Percentiles rank a stretch among this genome's conserved stretches.
Evolutionary conservation across 2,113 vertebrate genomes (phyloP).

Genomic region (Cynopterus brachyotis): DNA sequence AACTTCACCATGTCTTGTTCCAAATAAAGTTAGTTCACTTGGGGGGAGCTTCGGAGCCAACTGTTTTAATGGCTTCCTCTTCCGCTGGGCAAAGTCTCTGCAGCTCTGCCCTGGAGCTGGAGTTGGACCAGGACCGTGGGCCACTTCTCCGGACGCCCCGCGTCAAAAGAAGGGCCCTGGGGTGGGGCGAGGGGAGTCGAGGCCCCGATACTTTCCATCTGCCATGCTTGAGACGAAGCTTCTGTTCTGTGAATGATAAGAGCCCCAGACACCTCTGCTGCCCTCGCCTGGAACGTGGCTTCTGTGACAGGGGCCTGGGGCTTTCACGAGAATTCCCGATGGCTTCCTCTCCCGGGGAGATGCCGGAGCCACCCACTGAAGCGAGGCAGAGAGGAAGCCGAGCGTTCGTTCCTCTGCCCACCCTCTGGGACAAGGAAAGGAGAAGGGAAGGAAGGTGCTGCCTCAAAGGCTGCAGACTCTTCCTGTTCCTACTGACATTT

Average conservation of each 20-base stretch:
- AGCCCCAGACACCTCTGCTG: background rate
- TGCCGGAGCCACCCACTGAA: rapidly evolving
- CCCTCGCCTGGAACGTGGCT: background rate
- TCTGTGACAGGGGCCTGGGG: no score
- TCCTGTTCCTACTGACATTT: background rate
- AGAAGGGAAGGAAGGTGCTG: background rate
- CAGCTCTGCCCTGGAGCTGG: background rate
- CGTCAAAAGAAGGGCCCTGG: background rate
- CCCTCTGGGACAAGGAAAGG: background rate
- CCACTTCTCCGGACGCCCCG: background rate
- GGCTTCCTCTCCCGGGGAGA: background rate
- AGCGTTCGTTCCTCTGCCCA: background rate
- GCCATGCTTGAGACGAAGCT: rapidly evolving
- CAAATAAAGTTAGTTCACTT: background rate
- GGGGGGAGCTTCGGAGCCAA: rapidly evolving
- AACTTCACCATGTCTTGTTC: background rate
- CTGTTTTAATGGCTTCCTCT: background rate
- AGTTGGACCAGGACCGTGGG: background rate
- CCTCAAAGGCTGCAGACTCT: background rate
- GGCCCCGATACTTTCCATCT: no score
- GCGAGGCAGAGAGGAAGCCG: background rate
- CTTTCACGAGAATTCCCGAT: background rate
- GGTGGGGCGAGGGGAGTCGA: background rate
- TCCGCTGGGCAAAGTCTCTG: background rate
- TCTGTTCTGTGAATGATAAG: background rate